Conservation (phyloP, 2,113 vertebrate species). For the Psittacula cyanocephala region DNA sequence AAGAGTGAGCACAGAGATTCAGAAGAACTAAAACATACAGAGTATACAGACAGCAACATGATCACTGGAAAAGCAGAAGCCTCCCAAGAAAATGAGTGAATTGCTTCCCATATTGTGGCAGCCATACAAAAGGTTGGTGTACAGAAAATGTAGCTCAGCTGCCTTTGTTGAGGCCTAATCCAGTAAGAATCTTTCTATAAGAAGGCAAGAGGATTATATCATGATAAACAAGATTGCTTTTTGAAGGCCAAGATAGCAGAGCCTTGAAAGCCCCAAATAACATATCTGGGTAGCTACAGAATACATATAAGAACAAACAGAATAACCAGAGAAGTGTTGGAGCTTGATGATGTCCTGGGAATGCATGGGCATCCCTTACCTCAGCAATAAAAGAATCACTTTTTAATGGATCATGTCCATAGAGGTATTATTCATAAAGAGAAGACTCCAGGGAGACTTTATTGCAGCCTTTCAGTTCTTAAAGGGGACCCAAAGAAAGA, state of each 20-base stretch:
- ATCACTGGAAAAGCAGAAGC: neutral
- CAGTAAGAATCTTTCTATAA: conserved; percentile 12
- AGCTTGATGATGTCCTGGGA: neutral
- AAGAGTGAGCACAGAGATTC: neutral
- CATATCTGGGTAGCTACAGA: neutral
- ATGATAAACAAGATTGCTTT: neutral
- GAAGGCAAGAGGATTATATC: neutral
- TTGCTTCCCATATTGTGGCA: neutral
- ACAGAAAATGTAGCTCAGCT: conserved; percentile 1
- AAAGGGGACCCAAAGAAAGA: neutral
- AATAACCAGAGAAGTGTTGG: neutral
- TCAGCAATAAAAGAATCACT: neutral
- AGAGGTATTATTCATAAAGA: neutral
- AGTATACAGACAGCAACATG: neutral
- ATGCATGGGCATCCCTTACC: fast-evolving
- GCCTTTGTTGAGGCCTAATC: neutral
- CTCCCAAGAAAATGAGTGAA: neutral
- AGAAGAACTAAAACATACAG: neutral
- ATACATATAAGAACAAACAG: neutral
- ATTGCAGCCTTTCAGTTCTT: neutral
- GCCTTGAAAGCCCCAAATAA: neutral
- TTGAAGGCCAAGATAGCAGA: neutral
- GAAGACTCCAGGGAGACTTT: neutral
- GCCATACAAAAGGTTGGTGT: neutral
- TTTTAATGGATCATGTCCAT: neutral